Evolutionary conservation across 1,140 invertebrate species (phyloP).

Genomic region (Drosophila ogumai): DNA sequence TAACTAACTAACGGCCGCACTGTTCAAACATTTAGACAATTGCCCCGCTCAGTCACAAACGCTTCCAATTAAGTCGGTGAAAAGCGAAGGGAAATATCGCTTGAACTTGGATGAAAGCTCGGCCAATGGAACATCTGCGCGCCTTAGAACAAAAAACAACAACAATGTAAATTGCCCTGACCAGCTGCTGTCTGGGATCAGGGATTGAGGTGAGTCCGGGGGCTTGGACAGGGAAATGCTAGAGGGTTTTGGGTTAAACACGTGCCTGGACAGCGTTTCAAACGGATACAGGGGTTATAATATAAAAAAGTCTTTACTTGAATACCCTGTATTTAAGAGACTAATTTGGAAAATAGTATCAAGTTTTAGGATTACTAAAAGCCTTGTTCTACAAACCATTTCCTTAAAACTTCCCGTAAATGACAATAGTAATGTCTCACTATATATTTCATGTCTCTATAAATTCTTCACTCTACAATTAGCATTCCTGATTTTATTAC

Average conservation of each 20-base stretch:
- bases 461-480: not conserved
- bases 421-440: not conserved
- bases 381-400: too few relatives aligned
- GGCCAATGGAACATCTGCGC: slow-evolving; percentile 48
- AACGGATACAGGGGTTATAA: not conserved
- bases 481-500: not conserved
- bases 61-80: slow-evolving; percentile 65
- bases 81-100: slow-evolving; percentile 52
- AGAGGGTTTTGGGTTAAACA: slow-evolving; percentile 23
- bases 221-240: not conserved
- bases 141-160: slow-evolving; percentile 54
- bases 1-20: slow-evolving; percentile 29
- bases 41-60: slow-evolving; percentile 33
- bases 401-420: too few relatives aligned
- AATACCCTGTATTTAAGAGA: not conserved
- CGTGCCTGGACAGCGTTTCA: slow-evolving; percentile 24
- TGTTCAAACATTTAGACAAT: slow-evolving; percentile 63
- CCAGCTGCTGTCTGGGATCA: slow-evolving; percentile 36
- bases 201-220: slow-evolving; percentile 14
- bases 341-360: not conserved
- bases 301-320: not conserved
- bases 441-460: not conserved
- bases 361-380: not conserved
- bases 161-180: slow-evolving; percentile 54
- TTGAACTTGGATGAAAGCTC: slow-evolving; percentile 9